These are phyloP conservation scores for Glossosoma conforme DNA, from an alignment of 1,140 invertebrate genomes.

Conservation along the genomic window DNA sequence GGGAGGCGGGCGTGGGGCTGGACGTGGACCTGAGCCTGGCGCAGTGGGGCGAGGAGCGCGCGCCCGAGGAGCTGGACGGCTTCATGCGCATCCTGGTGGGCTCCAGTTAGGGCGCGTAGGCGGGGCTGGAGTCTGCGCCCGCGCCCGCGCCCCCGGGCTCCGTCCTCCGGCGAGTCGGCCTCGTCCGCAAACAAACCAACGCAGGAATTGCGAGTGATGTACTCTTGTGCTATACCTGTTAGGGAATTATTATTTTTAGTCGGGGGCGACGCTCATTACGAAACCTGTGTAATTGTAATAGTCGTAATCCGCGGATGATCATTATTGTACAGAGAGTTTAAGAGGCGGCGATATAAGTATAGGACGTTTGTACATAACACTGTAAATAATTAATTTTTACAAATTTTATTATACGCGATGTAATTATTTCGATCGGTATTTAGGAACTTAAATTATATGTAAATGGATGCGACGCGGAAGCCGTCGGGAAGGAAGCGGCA, in stretches of 20 bases:
- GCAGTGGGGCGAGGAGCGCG: constrained; percentile 43
- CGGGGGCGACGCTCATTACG: constrained; percentile 9
- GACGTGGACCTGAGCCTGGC: constrained; percentile 21
- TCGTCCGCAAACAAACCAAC: constrained; percentile 21
- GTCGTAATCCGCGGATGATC: constrained; percentile 16
- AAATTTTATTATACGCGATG: constrained; percentile 31
- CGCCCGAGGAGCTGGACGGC: constrained; percentile 32
- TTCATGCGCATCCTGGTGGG: constrained; percentile 50
- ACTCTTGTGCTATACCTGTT: constrained; percentile 32
- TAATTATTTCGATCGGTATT: constrained; percentile 29
- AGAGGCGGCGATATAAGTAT: constrained; percentile 24
- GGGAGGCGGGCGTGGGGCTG: constrained; percentile 45
- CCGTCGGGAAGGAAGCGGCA: constrained; percentile 2
- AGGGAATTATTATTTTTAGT: constrained; percentile 29
- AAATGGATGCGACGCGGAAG: constrained; percentile 1
- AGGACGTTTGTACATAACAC: constrained; percentile 25
- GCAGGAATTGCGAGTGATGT: constrained; percentile 32
- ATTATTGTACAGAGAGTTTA: constrained; percentile 22
- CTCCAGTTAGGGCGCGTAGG: constrained; percentile 42
- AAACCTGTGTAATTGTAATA: constrained; percentile 12
- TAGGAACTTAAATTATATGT: constrained; percentile 29
- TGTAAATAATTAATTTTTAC: constrained; percentile 32
- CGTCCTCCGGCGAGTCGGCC: constrained; percentile 18
- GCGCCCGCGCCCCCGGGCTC: constrained; percentile 9
- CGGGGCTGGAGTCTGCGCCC: constrained; percentile 19